These are phyloP conservation scores for Euzophera pinguis DNA, from an alignment of 2,888 invertebrate species.

Conservation along the genomic window DNA sequence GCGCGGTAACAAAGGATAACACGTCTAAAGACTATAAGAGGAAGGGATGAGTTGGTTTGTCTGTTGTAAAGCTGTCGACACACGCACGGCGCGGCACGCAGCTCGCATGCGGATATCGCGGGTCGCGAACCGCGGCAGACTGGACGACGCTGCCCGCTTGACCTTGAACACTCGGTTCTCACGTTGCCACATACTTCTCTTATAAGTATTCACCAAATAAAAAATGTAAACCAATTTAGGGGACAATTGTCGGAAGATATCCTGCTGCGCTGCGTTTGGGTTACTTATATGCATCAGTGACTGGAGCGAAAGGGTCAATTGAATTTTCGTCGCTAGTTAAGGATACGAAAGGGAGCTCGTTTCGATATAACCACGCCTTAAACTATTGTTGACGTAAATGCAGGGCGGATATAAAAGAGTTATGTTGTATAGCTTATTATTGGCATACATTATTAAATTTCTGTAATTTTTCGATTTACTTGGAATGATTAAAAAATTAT, in stretches of 20 bases:
- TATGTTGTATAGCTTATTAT: neutral
- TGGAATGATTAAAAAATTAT: too few species aligned
- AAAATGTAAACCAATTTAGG: slow-evolving; percentile 14
- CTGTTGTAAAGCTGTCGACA: slow-evolving; percentile 51
- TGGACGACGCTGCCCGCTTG: slow-evolving; percentile 60
- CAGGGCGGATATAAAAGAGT: slow-evolving; percentile 34
- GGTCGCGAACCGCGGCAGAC: slow-evolving; percentile 62
- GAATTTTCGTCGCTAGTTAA: slow-evolving; percentile 60
- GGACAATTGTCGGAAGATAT: slow-evolving; percentile 54
- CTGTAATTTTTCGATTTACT: too few species aligned
- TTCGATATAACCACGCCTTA: slow-evolving; percentile 63
- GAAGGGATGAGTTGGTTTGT: slow-evolving; percentile 67
- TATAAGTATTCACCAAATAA: neutral
- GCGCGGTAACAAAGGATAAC: slow-evolving; percentile 67
- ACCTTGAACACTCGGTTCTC: slow-evolving; percentile 65
- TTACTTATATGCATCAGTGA: slow-evolving; percentile 58
- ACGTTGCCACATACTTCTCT: slow-evolving; percentile 17
- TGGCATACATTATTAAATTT: too few species aligned
- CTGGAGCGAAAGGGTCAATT: slow-evolving; percentile 58
- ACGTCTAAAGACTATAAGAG: slow-evolving; percentile 65
- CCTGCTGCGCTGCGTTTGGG: slow-evolving; percentile 57
- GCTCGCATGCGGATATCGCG: slow-evolving; percentile 62
- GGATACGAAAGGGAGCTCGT: slow-evolving; percentile 53
- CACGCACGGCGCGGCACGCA: slow-evolving; percentile 47
- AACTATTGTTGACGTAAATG: slow-evolving; percentile 46